Evolutionary conservation across 2,113 vertebrate genomes (phyloP).

Genomic region (Crotalus tigris): DNA sequence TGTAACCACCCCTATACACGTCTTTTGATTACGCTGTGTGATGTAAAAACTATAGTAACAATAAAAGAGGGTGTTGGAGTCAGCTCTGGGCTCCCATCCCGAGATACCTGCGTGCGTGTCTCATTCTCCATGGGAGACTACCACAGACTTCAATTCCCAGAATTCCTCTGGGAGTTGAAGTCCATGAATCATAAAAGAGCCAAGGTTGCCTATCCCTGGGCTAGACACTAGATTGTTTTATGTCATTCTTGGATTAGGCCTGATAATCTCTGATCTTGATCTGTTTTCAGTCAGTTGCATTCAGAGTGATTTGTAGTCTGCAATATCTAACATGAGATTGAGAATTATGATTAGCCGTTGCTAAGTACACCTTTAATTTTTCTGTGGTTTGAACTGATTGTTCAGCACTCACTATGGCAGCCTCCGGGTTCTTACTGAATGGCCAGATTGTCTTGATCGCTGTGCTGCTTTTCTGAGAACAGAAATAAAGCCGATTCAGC

Average conservation of each 20-base stretch:
- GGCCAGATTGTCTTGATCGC: slow-evolving; percentile 51
- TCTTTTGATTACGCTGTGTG: too few species aligned
- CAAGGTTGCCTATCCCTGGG: not conserved
- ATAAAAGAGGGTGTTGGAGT: too few species aligned
- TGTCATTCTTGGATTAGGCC: not conserved
- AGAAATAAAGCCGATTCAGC: slow-evolving; percentile 58
- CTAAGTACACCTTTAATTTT: not conserved
- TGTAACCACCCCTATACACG: too few species aligned
- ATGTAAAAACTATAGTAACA: too few species aligned
- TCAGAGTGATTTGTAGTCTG: slow-evolving; percentile 26
- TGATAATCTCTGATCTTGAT: slow-evolving; percentile 27
- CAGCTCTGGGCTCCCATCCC: too few species aligned
- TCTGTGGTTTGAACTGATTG: not conserved
- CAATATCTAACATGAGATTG: not conserved
- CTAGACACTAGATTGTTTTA: not conserved
- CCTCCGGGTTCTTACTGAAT: slow-evolving; percentile 28
- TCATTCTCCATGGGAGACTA: too few species aligned
- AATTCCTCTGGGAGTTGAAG: too few species aligned
- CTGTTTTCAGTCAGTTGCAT: slow-evolving; percentile 17
- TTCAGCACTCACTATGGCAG: slow-evolving; percentile 23
- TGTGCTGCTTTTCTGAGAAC: slow-evolving; percentile 54
- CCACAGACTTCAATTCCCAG: too few species aligned
- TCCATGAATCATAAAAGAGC: too few species aligned
- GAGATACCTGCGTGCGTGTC: too few species aligned
- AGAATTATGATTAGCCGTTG: not conserved